phyloP scores from a whole-genome alignment of 1,140 invertebrate species.

The Parapsyche elsis region DNA sequence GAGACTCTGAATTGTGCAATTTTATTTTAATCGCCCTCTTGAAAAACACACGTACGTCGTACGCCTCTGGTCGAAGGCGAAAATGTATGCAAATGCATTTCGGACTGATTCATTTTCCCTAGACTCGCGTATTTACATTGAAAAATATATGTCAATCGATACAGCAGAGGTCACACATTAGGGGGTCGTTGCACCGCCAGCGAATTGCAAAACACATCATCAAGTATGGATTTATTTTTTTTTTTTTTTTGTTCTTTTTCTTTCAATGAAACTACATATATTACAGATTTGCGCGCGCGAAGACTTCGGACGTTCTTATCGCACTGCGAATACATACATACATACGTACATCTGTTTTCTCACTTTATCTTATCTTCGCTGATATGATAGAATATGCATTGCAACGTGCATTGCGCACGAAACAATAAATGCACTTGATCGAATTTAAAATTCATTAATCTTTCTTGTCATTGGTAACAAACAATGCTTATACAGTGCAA shows the following conservation, averaged over 20 bases:
- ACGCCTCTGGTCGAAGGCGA: not conserved
- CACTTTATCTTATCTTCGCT: not conserved
- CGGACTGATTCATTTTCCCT: conserved; percentile 50
- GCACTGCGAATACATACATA: not conserved
- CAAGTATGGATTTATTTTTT: conserved; percentile 42
- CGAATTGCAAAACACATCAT: conserved; percentile 48
- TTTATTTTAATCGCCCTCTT: no score
- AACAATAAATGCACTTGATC: no score
- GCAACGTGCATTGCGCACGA: no score
- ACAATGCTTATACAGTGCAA: no score
- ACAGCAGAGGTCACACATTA: conserved; percentile 48
- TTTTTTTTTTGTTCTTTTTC: conserved; percentile 11
- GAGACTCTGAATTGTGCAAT: no score
- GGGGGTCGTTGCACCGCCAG: conserved; percentile 42
- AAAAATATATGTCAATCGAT: conserved; percentile 56
- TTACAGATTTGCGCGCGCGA: not conserved
- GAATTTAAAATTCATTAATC: no score
- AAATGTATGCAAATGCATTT: conserved; percentile 43
- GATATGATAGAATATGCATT: no score
- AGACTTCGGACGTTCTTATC: not conserved
- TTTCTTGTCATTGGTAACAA: no score
- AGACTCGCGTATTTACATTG: conserved; percentile 46
- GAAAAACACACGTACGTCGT: no score
- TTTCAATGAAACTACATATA: conserved; percentile 38
- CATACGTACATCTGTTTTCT: not conserved